Percentiles rank a stretch among this genome's conserved stretches.
These are phyloP conservation scores for Andricus quercusramuli DNA, from an alignment of 2,888 invertebrate genomes.

Conservation along the genomic window DNA sequence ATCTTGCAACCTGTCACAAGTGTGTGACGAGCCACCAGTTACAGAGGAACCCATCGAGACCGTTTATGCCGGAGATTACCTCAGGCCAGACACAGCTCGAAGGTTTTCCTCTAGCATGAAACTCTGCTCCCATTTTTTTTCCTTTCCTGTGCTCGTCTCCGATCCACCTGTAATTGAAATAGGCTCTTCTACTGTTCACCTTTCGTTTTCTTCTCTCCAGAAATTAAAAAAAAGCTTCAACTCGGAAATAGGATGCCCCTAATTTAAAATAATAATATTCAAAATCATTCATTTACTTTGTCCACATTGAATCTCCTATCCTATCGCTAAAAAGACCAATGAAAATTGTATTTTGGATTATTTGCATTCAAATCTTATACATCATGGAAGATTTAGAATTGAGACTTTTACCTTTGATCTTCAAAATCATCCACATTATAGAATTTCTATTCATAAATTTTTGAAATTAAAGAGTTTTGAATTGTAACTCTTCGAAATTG, in stretches of 20 bases:
- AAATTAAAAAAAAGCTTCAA: neutral
- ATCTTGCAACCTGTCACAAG: slow-evolving; percentile 46
- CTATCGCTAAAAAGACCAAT: too few species aligned
- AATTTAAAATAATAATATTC: too few species aligned
- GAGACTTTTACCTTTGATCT: too few species aligned
- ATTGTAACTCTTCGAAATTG: too few species aligned
- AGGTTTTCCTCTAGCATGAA: slow-evolving; percentile 8
- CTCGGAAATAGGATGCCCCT: neutral
- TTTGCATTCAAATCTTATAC: too few species aligned
- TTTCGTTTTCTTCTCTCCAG: neutral
- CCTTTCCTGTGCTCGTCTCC: neutral
- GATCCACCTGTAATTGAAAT: slow-evolving; percentile 32
- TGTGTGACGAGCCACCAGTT: slow-evolving; percentile 11
- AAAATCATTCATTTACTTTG: too few species aligned
- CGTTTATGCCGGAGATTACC: slow-evolving; percentile 38
- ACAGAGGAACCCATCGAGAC: slow-evolving; percentile 11
- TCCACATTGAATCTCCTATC: too few species aligned
- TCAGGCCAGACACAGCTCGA: slow-evolving; percentile 26
- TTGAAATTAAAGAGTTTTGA: too few species aligned
- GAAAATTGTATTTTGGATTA: too few species aligned
- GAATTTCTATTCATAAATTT: too few species aligned
- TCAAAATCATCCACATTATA: too few species aligned
- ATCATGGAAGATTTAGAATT: too few species aligned
- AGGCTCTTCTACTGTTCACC: neutral
- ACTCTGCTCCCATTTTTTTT: slow-evolving; percentile 8